These are phyloP conservation scores for Scotopteryx bipunctaria DNA, from an alignment of 2,888 invertebrate species.

Conservation along the genomic window DNA sequence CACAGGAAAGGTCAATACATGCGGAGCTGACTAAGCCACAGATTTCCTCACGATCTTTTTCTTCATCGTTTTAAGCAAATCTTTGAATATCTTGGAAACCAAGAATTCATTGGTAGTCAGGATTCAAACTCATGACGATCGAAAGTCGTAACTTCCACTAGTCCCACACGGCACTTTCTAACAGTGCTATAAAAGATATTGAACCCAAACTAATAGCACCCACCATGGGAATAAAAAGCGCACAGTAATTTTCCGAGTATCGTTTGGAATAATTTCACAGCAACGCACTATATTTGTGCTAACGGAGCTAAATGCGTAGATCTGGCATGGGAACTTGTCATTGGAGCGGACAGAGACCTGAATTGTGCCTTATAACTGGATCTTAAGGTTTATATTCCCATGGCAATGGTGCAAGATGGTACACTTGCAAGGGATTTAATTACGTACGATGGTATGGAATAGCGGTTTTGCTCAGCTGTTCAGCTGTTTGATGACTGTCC, in stretches of 20 bases:
- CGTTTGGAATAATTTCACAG: constrained; percentile 63
- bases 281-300: constrained; percentile 68
- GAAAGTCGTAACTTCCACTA: too few species aligned
- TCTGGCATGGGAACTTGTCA: constrained; percentile 50
- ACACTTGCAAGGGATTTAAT: constrained; percentile 59
- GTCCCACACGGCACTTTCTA: too few species aligned
- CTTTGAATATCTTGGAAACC: too few species aligned
- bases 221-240: constrained; percentile 64
- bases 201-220: constrained; percentile 31
- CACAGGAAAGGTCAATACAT: too few species aligned
- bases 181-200: constrained; percentile 15
- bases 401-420: constrained; percentile 20
- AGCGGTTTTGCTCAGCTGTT: constrained; percentile 43
- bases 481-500: constrained; percentile 38
- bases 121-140: too few species aligned
- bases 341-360: constrained; percentile 4
- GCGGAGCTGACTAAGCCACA: too few species aligned
- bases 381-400: constrained; percentile 26
- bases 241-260: constrained; percentile 70
- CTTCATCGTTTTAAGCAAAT: too few species aligned
- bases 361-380: neutral
- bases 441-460: constrained; percentile 47
- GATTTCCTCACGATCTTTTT: too few species aligned
- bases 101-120: too few species aligned
- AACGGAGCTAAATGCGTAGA: constrained; percentile 67